Conservation (phyloP, 2,888 invertebrate species). For the Nasonovia ribisnigri region DNA sequence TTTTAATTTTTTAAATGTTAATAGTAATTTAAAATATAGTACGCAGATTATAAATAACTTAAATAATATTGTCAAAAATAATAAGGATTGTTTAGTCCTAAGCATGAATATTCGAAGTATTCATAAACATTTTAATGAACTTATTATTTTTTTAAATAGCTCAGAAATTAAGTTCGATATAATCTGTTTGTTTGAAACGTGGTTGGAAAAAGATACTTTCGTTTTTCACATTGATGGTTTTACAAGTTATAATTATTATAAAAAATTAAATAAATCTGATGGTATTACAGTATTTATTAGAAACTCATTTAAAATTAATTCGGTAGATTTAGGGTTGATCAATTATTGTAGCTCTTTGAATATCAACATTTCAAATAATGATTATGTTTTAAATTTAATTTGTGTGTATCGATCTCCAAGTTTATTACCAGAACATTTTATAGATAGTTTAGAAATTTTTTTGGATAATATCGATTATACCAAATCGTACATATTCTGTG, state of each 20-base stretch:
- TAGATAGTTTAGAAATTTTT: slow-evolving; percentile 14
- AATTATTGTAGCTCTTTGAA: neutral
- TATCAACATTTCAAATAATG: neutral
- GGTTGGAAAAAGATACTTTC: neutral
- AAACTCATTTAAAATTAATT: neutral
- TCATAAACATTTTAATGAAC: slow-evolving; percentile 21
- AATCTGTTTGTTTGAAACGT: slow-evolving; percentile 24
- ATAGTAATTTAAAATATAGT: slow-evolving; percentile 31
- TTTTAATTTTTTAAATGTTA: slow-evolving; percentile 16
- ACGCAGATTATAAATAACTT: slow-evolving; percentile 1
- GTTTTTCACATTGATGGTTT: neutral
- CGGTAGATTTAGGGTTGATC: neutral
- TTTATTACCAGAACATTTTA: neutral
- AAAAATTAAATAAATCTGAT: slow-evolving; percentile 14
- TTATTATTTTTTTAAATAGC: neutral
- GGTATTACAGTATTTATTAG: neutral
- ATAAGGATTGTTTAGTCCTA: neutral
- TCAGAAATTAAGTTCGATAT: neutral
- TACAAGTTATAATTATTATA: slow-evolving; percentile 18
- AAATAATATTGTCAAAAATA: neutral
- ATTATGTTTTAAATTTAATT: neutral
- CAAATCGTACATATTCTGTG: neutral
- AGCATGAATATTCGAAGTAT: slow-evolving; percentile 8
- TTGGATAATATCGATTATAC: neutral
- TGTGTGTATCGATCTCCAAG: slow-evolving; percentile 3